Base-by-base conservation (phyloP, 2,797 vertebrate species). In the Cirrhinus mrigala region DNA sequence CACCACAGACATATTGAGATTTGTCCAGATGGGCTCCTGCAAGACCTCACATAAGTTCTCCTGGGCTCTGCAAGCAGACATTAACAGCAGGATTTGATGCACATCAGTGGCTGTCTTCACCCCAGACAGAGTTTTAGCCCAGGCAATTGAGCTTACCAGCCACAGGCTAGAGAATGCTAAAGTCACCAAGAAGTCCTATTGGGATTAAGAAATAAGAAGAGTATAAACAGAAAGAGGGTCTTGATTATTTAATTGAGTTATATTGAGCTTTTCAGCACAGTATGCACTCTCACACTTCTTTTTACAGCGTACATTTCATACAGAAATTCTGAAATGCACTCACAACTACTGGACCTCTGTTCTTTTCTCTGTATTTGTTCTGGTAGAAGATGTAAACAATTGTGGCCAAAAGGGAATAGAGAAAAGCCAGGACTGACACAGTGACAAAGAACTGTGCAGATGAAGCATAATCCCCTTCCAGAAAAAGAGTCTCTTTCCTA, bases 381-480 rank as follows among this genome's bases (percentile, higher is more conserved):
- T 99, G 98, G 94, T 98, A 99, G 95, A 99, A 99, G 90, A 99
- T 96, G 87, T 99, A 99, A 89, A 99, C 97, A 4, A 99, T 92
- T 0, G 98, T 99, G 83, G 98, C 98, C 27, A 98, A 94, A 91
- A 99, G 93, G 0, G 98, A 99, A 93, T 99, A 99, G 48, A 99
- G 94, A 93, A 99, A 99, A 60, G 98, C 96, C 0, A 98, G 96
- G 91, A 99, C 98, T 0, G 98, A 98, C 0, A 99, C 96, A 0
- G 97, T 97, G 91, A 99, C 96, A 2, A 98, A 99, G 93, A 98
- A 98, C 92, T 98, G 97, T 0, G 97, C 94, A 0, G 97, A 96
- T 7, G 97, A 93, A 1, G 98, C 98, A 92, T 95, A 98, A 92
- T 99, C 97, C 0, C 98, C 98, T 80, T 95, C 95, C 82, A 99